Percentiles rank a stretch among this genome's conserved stretches.
Evolutionary conservation across 2,888 invertebrate genomes (phyloP).

Genomic region (Chydorus sphaericus): DNA sequence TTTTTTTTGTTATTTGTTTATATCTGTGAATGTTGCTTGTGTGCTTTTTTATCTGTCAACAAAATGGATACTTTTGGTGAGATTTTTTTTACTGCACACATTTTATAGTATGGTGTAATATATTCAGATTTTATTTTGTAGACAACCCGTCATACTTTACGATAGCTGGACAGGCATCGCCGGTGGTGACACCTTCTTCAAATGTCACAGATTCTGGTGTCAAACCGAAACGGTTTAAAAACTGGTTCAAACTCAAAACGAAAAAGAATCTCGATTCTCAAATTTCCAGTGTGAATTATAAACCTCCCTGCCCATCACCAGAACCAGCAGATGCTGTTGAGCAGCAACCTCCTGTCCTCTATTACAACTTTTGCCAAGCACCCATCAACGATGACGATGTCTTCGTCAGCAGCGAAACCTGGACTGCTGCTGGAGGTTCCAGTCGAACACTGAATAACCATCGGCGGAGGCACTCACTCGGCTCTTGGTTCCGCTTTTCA

Average conservation of each 20-base stretch:
- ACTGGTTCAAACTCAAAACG: constrained; percentile 10
- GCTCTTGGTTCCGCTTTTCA: constrained; percentile 13
- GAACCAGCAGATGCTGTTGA: constrained; percentile 5
- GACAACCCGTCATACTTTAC: constrained; percentile 63
- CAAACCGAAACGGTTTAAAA: constrained; percentile 7
- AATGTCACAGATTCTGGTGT: background rate
- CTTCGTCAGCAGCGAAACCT: constrained; percentile 7
- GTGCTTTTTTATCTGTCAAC: background rate
- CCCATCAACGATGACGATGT: constrained; percentile 12
- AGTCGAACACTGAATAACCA: background rate
- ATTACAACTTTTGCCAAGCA: constrained; percentile 4
- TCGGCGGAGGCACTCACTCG: constrained; percentile 11
- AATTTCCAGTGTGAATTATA: background rate
- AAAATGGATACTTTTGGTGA: background rate
- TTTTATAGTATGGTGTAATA: background rate
- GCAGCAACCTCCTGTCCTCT: background rate
- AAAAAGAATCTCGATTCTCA: constrained; percentile 5
- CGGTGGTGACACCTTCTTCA: background rate
- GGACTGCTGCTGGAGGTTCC: background rate
- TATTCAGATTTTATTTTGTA: constrained; percentile 33
- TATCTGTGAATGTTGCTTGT: too few relatives aligned
- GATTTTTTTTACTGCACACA: background rate
- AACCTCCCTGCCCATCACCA: background rate
- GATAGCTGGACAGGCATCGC: background rate
- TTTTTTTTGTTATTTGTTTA: too few relatives aligned